A percentile compares a stretch with the other conserved stretches of the same genome.
Conservation (phyloP, 2,113 vertebrate species). For the Brachyhypopomus gauderio region DNA sequence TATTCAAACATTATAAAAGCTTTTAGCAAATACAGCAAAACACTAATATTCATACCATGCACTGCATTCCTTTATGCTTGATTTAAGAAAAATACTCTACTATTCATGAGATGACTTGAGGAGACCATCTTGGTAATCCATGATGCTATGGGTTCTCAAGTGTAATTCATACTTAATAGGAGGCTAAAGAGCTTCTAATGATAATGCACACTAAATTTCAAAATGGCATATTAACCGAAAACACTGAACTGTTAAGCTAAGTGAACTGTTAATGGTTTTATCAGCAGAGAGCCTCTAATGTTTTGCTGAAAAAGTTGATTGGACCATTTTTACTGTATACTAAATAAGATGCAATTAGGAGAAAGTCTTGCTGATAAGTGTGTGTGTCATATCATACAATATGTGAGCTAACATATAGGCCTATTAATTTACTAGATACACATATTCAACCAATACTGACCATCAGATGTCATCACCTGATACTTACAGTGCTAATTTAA, state of each 20-base stretch:
- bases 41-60: background rate
- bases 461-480: background rate
- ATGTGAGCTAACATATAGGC: background rate
- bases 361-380: conserved; percentile 21
- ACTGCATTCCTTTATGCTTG: background rate
- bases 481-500: background rate
- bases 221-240: conserved; percentile 68
- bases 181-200: conserved; percentile 63
- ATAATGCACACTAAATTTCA: conserved; percentile 62
- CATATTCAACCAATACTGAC: background rate
- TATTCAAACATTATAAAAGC: background rate
- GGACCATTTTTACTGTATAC: conserved; percentile 19
- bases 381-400: background rate
- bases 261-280: conserved; percentile 51
- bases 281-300: conserved; percentile 30
- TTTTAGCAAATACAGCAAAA: background rate
- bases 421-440: too few relatives aligned
- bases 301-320: conserved; percentile 42
- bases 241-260: conserved; percentile 47
- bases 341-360: conserved; percentile 16
- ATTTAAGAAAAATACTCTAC: conserved; percentile 28
- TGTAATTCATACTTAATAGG: conserved; percentile 53
- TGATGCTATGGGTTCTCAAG: conserved; percentile 9
- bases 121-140: conserved; percentile 11
- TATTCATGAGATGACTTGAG: background rate